Evolutionary conservation across 2,797 vertebrate genomes (phyloP).

Genomic region (Echeneis naucrates): DNA sequence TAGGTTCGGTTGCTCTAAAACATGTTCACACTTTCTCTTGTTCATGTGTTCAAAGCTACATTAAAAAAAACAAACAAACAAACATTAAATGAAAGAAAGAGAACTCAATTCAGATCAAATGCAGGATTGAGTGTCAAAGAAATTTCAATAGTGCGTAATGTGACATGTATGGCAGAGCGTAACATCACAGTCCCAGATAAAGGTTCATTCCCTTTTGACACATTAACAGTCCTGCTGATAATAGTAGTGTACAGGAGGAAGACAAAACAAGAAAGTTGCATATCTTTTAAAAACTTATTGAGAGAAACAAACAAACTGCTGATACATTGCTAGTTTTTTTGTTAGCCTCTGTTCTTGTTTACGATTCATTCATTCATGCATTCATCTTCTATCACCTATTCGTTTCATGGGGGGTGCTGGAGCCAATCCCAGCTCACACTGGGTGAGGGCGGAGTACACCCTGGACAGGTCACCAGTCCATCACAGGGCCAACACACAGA

Average conservation of each 20-base stretch:
- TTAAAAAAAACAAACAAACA: conserved; percentile 38
- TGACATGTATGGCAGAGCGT: conserved; percentile 44
- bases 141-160: conserved; percentile 44
- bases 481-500: too few relatives aligned
- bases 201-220: conserved; percentile 64
- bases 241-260: conserved; percentile 64
- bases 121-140: conserved; percentile 24
- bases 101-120: conserved; percentile 31
- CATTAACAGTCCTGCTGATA: conserved; percentile 45
- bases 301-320: conserved; percentile 34
- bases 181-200: conserved; percentile 58
- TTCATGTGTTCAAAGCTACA: conserved; percentile 56
- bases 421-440: too few relatives aligned
- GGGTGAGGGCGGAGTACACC: too few relatives aligned
- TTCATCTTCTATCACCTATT: too few relatives aligned
- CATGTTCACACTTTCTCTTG: conserved; percentile 50
- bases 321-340: conserved; percentile 10
- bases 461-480: too few relatives aligned
- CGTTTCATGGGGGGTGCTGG: too few relatives aligned
- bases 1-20: conserved; percentile 38
- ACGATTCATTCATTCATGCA: too few relatives aligned
- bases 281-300: conserved; percentile 49
- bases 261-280: conserved; percentile 61
- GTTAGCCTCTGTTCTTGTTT: conserved; percentile 33
- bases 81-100: conserved; percentile 25